phyloP scores from a whole-genome alignment of 2,113 vertebrate genomes.

The Semicossyphus pulcher region DNA sequence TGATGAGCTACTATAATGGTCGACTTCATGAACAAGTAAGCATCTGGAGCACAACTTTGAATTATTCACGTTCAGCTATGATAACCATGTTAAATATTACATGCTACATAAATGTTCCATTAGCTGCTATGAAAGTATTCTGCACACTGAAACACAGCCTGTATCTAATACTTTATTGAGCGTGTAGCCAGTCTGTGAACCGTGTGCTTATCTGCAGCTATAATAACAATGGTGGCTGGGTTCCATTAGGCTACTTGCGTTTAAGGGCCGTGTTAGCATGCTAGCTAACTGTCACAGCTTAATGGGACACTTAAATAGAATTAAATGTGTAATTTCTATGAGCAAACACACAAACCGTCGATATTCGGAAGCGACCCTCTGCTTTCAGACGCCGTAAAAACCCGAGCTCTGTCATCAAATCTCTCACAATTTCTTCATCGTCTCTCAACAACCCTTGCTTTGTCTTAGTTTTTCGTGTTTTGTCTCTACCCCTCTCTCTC shows the following conservation, averaged over 20 bases:
- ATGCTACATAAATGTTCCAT: slow-evolving; percentile 5
- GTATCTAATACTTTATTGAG: not conserved
- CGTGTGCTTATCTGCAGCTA: not conserved
- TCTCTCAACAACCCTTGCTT: not conserved
- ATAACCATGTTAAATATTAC: not conserved
- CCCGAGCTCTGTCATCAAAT: not conserved
- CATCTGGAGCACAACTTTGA: not conserved
- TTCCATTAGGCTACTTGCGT: not conserved
- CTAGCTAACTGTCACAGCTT: too few relatives aligned
- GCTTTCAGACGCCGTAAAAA: not conserved
- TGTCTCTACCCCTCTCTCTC: not conserved
- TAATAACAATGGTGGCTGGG: not conserved
- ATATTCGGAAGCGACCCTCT: too few relatives aligned
- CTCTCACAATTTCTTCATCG: slow-evolving; percentile 2
- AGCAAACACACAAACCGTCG: too few relatives aligned
- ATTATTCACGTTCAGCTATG: not conserved
- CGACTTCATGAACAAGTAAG: not conserved
- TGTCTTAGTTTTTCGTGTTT: not conserved
- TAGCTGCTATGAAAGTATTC: not conserved
- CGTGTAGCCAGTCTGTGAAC: not conserved
- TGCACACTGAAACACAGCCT: not conserved
- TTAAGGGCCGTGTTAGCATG: too few relatives aligned
- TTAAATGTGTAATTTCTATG: too few relatives aligned
- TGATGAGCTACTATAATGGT: not conserved
- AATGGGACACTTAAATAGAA: too few relatives aligned